Base-by-base conservation (phyloP, 1,140 invertebrate genomes). In the Tetramorium parvispinum region DNA sequence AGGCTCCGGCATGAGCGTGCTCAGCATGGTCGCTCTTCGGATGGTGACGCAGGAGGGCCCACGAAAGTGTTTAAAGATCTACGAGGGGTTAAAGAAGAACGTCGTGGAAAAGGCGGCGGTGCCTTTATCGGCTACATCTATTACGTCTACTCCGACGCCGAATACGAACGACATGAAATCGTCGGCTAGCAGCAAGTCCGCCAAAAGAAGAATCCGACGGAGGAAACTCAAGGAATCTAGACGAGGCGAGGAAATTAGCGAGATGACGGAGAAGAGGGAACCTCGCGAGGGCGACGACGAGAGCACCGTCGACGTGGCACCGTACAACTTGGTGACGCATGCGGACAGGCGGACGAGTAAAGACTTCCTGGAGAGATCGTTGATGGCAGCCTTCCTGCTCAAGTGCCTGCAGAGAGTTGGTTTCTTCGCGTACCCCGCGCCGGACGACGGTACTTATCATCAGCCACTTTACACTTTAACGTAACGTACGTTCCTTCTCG, bases 1-100 rank as follows among this genome's bases (percentile, higher is more conserved):
- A 96, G 96, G 96, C n/a, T 97, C 97, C 3, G 97, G 98, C 24
- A 97, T 98, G 96, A 98, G 97, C 88, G 96, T 98, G 65, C 94
- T 98, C 8, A 97, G 97, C 88, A 97, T 97, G 91, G 95, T 98
- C 24, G 97, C 98, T 0, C 92, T 98, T 59, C 94, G 98, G 79
- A 97, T 98, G 93, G 96, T 98, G 0, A 97, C 98, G 0, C 97
- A 97, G 90, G 92, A 95, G 6, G 96, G 96, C 1, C 92, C 96
- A 1, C 91, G 95, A 2, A 95, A 95, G 37, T 96, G 96, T 79
- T 88, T 96, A n/a, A 89, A 95, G 46, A 94, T 96, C 59, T 94
- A 96, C 59, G 92, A 91, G 11, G 85, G 91, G 53, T 73, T 94
- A 6, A 90, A 89, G 57, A 37, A 55, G 16, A n/a, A 5, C 46